These are phyloP conservation scores for Syngnathus floridae DNA, from an alignment of 2,113 vertebrate genomes.

Conservation along the genomic window DNA sequence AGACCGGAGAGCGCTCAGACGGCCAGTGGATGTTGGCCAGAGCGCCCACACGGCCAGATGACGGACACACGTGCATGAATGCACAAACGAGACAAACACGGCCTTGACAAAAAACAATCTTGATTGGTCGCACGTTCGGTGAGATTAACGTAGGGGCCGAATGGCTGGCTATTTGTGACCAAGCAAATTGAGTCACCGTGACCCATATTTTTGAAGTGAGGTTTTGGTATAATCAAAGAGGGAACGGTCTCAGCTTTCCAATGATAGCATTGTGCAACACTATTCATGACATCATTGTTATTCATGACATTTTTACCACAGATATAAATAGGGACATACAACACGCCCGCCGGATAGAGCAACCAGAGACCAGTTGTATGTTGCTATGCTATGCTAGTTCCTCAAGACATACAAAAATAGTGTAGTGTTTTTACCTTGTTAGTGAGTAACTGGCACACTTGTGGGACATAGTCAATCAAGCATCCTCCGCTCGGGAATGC, in stretches of 20 bases:
- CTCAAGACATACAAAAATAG: neutral
- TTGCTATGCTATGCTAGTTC: neutral
- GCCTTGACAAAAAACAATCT: neutral
- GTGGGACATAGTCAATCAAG: slow-evolving; percentile 96
- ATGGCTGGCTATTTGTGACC: too few species aligned
- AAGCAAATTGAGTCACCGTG: too few species aligned
- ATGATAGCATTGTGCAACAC: too few species aligned
- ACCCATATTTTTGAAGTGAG: too few species aligned
- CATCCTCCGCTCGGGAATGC: slow-evolving; percentile 93
- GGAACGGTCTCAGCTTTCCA: too few species aligned
- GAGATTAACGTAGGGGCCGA: slow-evolving; percentile 2
- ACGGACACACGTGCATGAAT: slow-evolving; percentile 39
- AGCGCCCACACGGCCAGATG: slow-evolving; percentile 46
- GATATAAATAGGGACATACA: too few species aligned
- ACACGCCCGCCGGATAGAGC: too few species aligned
- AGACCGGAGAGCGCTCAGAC: slow-evolving; percentile 45
- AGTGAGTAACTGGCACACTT: slow-evolving; percentile 94
- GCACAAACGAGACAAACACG: slow-evolving; percentile 16
- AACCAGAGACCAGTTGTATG: too few species aligned
- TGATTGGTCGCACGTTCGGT: slow-evolving; percentile 16
- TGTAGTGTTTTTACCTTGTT: slow-evolving; percentile 83
- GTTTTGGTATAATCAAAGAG: too few species aligned
- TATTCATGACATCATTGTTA: too few species aligned
- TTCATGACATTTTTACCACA: too few species aligned
- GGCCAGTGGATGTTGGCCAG: slow-evolving; percentile 58